Conservation (phyloP, 2,888 invertebrate genomes). For the Artemia sinica region DNA sequence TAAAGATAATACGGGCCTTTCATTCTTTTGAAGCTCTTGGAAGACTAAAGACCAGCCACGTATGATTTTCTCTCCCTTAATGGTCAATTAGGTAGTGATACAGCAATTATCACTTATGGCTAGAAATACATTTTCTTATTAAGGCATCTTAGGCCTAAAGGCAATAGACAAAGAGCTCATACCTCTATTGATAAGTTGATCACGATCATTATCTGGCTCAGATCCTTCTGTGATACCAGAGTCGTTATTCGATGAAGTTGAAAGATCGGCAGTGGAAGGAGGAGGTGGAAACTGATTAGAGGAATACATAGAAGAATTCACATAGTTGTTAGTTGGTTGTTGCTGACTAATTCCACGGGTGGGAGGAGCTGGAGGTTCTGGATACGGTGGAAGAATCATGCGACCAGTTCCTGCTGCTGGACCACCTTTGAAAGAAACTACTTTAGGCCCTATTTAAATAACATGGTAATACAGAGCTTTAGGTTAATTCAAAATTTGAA, state of each 20-base stretch:
- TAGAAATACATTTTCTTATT: too few relatives aligned
- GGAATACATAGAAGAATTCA: slow-evolving; percentile 24
- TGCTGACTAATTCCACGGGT: slow-evolving; percentile 40
- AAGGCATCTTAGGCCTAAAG: too few relatives aligned
- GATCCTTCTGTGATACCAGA: slow-evolving; percentile 86
- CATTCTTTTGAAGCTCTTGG: too few relatives aligned
- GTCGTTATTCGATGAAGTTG: slow-evolving; percentile 60
- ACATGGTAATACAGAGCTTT: neutral
- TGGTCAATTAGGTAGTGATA: too few relatives aligned
- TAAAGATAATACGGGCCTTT: too few relatives aligned
- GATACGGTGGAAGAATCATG: slow-evolving; percentile 36
- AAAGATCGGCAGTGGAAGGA: slow-evolving; percentile 47
- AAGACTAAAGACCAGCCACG: too few relatives aligned
- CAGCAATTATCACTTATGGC: too few relatives aligned
- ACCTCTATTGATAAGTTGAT: slow-evolving; percentile 50
- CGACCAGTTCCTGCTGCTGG: slow-evolving; percentile 16
- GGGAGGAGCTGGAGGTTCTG: slow-evolving; percentile 53
- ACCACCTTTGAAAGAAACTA: slow-evolving; percentile 7
- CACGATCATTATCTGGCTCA: slow-evolving; percentile 78
- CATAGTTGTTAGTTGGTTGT: slow-evolving; percentile 18
- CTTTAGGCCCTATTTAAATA: neutral
- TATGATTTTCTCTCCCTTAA: too few relatives aligned
- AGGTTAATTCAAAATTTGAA: neutral
- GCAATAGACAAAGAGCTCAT: slow-evolving; percentile 31
- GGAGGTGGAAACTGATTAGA: slow-evolving; percentile 25